A percentile compares a stretch with the other conserved stretches of the same genome.
Evolutionary conservation across 1,140 invertebrate genomes (phyloP).

Genomic region (Cyphomyrmex costatus): DNA sequence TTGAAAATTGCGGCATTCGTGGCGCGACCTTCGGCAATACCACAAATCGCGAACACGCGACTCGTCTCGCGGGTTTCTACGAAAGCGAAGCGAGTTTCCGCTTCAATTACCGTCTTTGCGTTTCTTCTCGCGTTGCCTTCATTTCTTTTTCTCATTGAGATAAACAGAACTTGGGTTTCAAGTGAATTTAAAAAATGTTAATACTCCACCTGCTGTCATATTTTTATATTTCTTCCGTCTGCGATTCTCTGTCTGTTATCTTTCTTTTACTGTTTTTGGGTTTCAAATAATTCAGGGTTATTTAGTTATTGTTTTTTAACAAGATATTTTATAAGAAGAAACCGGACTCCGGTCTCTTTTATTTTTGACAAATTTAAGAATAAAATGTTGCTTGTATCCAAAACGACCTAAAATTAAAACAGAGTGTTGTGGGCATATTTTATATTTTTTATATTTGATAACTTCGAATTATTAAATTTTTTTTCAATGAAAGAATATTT

Average conservation of each 20-base stretch:
- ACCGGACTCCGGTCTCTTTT: no score
- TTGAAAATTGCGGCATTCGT: constrained; percentile 44
- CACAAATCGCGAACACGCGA: constrained; percentile 59
- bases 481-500: not conserved
- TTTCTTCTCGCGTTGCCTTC: not conserved
- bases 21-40: constrained; percentile 30
- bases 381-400: no score
- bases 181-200: not conserved
- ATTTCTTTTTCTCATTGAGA: not conserved
- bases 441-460: not conserved
- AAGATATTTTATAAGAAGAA: no score
- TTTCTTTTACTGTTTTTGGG: no score
- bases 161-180: not conserved
- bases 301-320: no score
- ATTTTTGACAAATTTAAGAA: no score
- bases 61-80: constrained; percentile 48
- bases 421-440: not conserved
- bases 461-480: not conserved
- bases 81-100: constrained; percentile 43
- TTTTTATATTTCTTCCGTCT: no score
- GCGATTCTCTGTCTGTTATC: no score
- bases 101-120: constrained; percentile 45
- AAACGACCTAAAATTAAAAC: no score
- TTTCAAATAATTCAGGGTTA: no score
- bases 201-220: no score